A percentile compares a stretch with the other conserved stretches of the same genome.
Conservation (phyloP, 2,888 invertebrate genomes). For the Sussaba pulchella region DNA sequence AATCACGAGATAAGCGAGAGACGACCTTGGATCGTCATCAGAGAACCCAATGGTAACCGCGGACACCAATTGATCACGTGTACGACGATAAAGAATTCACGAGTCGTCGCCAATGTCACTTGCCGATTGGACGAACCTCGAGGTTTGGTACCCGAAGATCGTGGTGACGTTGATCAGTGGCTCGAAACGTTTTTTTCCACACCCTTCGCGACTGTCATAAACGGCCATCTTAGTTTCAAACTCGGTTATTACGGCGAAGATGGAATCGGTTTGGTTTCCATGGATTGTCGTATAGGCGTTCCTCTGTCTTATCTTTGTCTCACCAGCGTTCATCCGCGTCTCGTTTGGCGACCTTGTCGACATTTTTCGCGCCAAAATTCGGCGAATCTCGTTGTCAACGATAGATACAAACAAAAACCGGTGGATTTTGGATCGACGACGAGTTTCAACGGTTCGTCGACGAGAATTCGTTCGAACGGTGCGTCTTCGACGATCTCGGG, state of each 20-base stretch:
- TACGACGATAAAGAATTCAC: slow-evolving; percentile 92
- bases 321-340: slow-evolving; percentile 88
- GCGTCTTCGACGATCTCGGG: background rate
- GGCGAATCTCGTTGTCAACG: slow-evolving; percentile 83
- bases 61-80: slow-evolving; percentile 91
- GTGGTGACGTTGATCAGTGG: slow-evolving; percentile 90
- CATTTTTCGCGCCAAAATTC: slow-evolving; percentile 87
- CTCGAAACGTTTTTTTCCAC: slow-evolving; percentile 89
- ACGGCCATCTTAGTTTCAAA: slow-evolving; percentile 92
- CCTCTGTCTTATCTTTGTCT: slow-evolving; percentile 93
- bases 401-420: slow-evolving; percentile 54
- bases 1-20: slow-evolving; percentile 90
- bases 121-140: slow-evolving; percentile 90
- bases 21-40: slow-evolving; percentile 92
- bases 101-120: slow-evolving; percentile 92
- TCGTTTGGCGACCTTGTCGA: slow-evolving; percentile 88
- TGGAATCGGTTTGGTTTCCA: slow-evolving; percentile 83
- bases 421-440: slow-evolving; percentile 67
- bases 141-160: slow-evolving; percentile 89
- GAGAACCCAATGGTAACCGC: slow-evolving; percentile 88
- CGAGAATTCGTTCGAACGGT: slow-evolving; percentile 73
- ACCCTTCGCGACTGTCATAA: slow-evolving; percentile 88
- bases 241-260: slow-evolving; percentile 88
- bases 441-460: slow-evolving; percentile 84
- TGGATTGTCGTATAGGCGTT: slow-evolving; percentile 88